Evolutionary conservation across 2,888 invertebrate genomes (phyloP).

Genomic region (Eledona agricola): DNA sequence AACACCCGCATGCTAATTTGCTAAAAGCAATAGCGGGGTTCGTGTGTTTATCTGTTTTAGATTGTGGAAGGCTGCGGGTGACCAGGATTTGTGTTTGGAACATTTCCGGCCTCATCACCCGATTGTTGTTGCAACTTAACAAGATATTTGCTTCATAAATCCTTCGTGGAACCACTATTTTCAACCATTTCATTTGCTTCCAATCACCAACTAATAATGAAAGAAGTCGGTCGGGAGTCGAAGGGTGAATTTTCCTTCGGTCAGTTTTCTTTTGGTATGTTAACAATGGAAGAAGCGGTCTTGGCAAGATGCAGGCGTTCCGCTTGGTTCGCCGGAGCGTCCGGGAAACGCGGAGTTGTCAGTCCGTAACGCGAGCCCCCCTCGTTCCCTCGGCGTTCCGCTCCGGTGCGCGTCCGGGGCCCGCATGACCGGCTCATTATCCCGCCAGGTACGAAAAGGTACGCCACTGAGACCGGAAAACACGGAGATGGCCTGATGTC

Average conservation of each 20-base stretch:
- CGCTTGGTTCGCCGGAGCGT: conserved; percentile 54
- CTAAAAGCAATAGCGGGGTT: conserved; percentile 16
- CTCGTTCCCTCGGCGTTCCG: conserved; percentile 35
- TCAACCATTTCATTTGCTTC: too few species aligned
- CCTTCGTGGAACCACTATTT: too few species aligned
- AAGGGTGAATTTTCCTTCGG: too few species aligned
- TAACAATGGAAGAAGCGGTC: conserved; percentile 20
- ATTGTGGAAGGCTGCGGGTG: conserved; percentile 10
- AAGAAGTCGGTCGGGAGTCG: too few species aligned
- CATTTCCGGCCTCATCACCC: too few species aligned
- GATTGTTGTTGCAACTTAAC: too few species aligned
- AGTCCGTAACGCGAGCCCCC: conserved; percentile 53
- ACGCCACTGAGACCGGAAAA: conserved; percentile 36
- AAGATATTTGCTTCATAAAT: too few species aligned
- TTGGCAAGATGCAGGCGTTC: conserved; percentile 49
- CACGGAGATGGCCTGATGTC: too few species aligned
- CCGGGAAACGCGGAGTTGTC: conserved; percentile 57
- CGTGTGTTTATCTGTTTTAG: conserved; percentile 11
- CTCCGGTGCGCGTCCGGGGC: conserved; percentile 36
- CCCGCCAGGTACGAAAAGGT: conserved; percentile 35
- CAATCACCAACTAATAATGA: too few species aligned
- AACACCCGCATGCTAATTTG: conserved; percentile 18
- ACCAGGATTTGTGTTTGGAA: too few species aligned
- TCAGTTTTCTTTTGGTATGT: too few species aligned
- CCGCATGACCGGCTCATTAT: conserved; percentile 39